Evolutionary conservation across 1,140 invertebrate genomes (phyloP).

Genomic region (Dendroctonus valens): DNA sequence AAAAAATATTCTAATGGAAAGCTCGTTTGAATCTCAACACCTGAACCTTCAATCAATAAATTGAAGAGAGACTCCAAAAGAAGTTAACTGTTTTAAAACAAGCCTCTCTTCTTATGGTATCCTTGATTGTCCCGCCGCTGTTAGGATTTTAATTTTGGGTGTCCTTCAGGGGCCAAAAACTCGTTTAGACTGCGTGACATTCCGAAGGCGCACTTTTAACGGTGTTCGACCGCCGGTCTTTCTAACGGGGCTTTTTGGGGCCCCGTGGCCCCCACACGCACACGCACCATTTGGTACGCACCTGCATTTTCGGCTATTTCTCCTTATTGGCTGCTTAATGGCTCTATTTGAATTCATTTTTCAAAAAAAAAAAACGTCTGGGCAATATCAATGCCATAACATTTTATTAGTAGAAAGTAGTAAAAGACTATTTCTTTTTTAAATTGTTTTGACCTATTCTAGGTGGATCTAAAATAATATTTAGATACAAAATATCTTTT

Average conservation of each 20-base stretch:
- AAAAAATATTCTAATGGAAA: too few relatives aligned
- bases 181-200: conserved; percentile 29
- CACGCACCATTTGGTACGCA: conserved; percentile 13
- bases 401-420: too few relatives aligned
- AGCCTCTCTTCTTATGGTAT: not conserved
- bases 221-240: conserved; percentile 11
- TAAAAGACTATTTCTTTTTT: too few relatives aligned
- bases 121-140: conserved; percentile 18
- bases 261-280: conserved; percentile 18
- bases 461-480: too few relatives aligned
- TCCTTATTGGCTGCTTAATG: not conserved
- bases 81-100: too few relatives aligned
- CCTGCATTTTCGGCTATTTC: conserved; percentile 7
- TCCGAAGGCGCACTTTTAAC: conserved; percentile 28
- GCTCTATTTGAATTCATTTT: not conserved
- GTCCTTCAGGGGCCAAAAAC: conserved; percentile 29
- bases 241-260: conserved; percentile 28
- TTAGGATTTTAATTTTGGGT: conserved; percentile 25
- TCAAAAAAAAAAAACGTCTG: too few relatives aligned
- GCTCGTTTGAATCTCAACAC: too few relatives aligned
- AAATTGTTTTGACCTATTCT: too few relatives aligned
- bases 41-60: too few relatives aligned
- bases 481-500: too few relatives aligned
- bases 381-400: too few relatives aligned
- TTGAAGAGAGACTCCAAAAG: too few relatives aligned